Evolutionary conservation across 2,797 vertebrate genomes (phyloP), one percentile per base, ranked within the genome.

Genomic region (Poliocrania exsul): DNA sequence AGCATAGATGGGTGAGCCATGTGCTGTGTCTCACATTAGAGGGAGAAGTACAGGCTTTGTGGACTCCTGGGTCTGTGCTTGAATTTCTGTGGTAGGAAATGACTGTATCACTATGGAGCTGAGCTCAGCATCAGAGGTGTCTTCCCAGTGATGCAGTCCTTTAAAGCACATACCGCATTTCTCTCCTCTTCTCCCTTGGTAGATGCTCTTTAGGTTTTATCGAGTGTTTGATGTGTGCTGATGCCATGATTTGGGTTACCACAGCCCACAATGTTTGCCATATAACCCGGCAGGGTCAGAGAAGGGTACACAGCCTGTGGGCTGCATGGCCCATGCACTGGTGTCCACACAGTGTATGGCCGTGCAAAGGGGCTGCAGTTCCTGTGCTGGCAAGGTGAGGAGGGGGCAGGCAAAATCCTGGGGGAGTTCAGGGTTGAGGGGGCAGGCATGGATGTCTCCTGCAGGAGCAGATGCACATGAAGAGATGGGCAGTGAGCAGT

Each of bases 251-350:
- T 73, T 56, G 54, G 44, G 25, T 49, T 84, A 11, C 31, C 24
- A 10, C 28, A 77, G 81, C 51, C 47, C 16, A 9, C 10, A n/a
- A 29, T 31, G 7, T 62, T 64, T 88, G 61, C n/a, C 13, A 21
- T 19, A 7, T 11, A 19, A 28, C 24, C 16, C 17, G 8, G 5
- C 1, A 0, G 17, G 17, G 16, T 3, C 31, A 73, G 42, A 54
- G 56, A 26, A 35, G 17, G 29, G 42, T 26, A 8, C 0, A 5
- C 15, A 7, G 40, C 40, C 42, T 65, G 58, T 0, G 6, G 11
- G 10, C 42, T 65, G 53, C 46, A 23, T 0, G 5, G 28, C 9
- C 17, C 11, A 2, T 3, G 7, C 1, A 0, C 16, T 0, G 0
- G 11, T 14, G 31, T 62, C 19, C 8, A 8, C 0, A 0, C 6